Percentiles rank a stretch among this genome's conserved stretches.
phyloP scores from a whole-genome alignment of 2,113 vertebrate genomes.

The Marmota monax region DNA sequence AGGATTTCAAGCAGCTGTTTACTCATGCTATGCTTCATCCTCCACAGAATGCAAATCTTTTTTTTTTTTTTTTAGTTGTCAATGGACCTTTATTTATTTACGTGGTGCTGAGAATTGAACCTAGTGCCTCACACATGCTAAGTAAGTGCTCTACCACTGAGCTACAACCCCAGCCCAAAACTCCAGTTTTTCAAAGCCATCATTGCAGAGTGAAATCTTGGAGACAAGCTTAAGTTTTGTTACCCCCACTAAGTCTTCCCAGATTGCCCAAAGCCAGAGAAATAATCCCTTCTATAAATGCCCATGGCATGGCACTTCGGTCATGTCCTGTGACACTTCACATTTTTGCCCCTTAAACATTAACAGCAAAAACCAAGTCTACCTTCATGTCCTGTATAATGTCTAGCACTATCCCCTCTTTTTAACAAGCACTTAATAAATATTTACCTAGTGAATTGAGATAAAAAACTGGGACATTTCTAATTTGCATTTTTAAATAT shows the following conservation, averaged over 20 bases:
- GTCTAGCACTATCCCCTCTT: not conserved
- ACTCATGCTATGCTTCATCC: not conserved
- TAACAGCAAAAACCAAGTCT: not conserved
- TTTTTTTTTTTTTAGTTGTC: too few relatives aligned
- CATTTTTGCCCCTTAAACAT: not conserved
- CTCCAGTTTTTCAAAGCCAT: not conserved
- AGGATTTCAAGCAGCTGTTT: not conserved
- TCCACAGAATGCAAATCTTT: not conserved
- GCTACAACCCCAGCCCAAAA: not conserved
- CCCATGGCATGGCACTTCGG: not conserved
- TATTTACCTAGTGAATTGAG: slow-evolving; percentile 5
- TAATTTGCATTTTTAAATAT: slow-evolving; percentile 8
- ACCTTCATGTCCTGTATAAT: not conserved
- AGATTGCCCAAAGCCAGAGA: not conserved
- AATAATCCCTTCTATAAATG: not conserved
- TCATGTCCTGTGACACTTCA: not conserved
- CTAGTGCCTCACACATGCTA: too few relatives aligned
- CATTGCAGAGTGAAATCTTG: not conserved
- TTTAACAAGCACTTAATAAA: slow-evolving; percentile 23
- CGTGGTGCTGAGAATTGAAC: too few relatives aligned
- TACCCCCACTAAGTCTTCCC: not conserved
- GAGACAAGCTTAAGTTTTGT: not conserved
- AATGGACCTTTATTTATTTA: too few relatives aligned
- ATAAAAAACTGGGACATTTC: not conserved
- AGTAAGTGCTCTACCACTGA: too few relatives aligned